Evolutionary conservation across 2,797 vertebrate genomes (phyloP).

Genomic region (Atherinosoma microstoma): DNA sequence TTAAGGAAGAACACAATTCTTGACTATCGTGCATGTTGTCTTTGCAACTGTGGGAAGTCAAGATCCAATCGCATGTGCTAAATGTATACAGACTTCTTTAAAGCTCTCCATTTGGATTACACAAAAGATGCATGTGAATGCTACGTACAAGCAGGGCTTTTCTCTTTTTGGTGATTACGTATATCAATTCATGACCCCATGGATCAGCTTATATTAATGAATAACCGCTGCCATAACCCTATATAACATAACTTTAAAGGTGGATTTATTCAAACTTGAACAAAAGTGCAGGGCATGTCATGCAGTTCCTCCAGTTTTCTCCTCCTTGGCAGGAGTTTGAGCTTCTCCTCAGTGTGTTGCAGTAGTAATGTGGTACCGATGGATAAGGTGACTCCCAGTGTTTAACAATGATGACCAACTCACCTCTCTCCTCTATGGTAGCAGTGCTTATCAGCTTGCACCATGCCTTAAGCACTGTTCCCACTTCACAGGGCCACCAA

Average conservation of each 20-base stretch:
- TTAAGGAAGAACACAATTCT: too few relatives aligned
- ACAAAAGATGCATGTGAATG: neutral
- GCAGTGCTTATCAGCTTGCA: conserved; percentile 67
- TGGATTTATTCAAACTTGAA: neutral
- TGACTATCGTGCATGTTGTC: too few relatives aligned
- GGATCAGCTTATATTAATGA: neutral
- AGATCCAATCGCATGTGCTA: neutral
- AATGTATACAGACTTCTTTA: neutral
- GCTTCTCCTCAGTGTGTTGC: conserved; percentile 29
- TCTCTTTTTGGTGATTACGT: neutral
- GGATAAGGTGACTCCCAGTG: conserved; percentile 27
- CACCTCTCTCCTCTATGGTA: conserved; percentile 58
- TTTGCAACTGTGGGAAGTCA: too few relatives aligned
- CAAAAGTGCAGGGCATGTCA: conserved; percentile 1
- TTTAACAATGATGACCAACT: conserved; percentile 69
- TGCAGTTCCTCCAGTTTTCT: conserved; percentile 8
- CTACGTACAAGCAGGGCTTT: neutral
- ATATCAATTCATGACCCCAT: neutral
- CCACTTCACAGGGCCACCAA: conserved; percentile 74
- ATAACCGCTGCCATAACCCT: neutral
- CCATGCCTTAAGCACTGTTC: conserved; percentile 66
- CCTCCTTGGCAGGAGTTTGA: conserved; percentile 26
- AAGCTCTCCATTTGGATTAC: neutral
- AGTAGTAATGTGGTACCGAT: conserved; percentile 29
- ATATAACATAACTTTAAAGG: neutral